Evolutionary conservation across 2,888 invertebrate genomes (phyloP).

Genomic region (Reticulitermes lucifugus): DNA sequence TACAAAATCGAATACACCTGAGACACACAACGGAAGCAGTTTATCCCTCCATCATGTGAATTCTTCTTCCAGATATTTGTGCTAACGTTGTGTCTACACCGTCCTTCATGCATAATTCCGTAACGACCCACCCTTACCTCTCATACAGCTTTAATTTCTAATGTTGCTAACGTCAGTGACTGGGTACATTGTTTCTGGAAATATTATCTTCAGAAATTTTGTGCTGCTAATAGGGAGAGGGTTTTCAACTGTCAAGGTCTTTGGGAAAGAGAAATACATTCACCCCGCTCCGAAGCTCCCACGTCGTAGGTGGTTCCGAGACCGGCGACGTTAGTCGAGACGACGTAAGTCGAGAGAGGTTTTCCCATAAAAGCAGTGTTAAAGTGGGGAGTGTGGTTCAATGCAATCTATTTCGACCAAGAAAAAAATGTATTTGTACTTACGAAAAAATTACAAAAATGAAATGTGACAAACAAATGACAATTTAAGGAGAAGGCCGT

Average conservation of each 20-base stretch:
- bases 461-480: no score
- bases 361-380: no score
- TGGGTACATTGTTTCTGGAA: conserved; percentile 8
- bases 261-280: not conserved
- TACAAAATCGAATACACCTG: not conserved
- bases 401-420: no score
- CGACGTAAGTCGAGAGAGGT: no score
- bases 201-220: not conserved
- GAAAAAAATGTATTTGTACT: no score
- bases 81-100: not conserved
- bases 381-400: no score
- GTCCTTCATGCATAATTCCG: not conserved
- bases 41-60: not conserved
- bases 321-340: no score
- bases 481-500: no score
- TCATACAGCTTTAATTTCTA: not conserved
- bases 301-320: no score
- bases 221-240: not conserved
- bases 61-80: not conserved
- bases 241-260: not conserved
- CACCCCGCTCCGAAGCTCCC: no score
- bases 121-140: not conserved
- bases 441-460: no score
- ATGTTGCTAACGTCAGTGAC: not conserved
- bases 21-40: not conserved